A percentile compares a stretch with the other conserved stretches of the same genome.
These are phyloP conservation scores for Peromyscus californicus DNA, from an alignment of 2,113 vertebrate genomes.

Conservation along the genomic window DNA sequence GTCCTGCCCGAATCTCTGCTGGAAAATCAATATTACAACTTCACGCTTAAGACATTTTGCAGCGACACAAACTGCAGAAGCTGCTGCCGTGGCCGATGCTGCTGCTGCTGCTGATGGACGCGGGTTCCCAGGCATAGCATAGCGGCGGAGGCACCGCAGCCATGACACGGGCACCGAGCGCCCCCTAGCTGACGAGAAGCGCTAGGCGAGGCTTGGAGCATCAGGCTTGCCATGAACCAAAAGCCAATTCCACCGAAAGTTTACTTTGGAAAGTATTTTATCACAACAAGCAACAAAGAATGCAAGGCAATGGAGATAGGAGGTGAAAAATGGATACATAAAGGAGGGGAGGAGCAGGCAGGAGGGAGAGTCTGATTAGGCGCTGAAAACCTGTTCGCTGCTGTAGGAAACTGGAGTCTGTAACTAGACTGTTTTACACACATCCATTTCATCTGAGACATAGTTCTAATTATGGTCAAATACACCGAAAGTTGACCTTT, in stretches of 20 bases:
- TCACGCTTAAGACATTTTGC: conserved; percentile 77
- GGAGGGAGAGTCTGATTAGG: conserved; percentile 52
- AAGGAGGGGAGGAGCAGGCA: background rate
- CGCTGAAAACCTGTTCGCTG: background rate
- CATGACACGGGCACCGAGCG: conserved; percentile 87
- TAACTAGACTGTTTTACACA: conserved; percentile 43
- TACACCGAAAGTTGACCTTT: conserved; percentile 42
- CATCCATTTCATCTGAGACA: conserved; percentile 63
- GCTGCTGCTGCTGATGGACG: conserved; percentile 25
- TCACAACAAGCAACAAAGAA: conserved; percentile 77
- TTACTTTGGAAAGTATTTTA: conserved; percentile 88
- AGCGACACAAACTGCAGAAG: conserved; percentile 51
- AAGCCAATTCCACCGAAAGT: conserved; percentile 85
- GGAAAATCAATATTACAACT: conserved; percentile 87
- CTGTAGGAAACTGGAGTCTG: conserved; percentile 6
- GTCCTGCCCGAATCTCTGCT: conserved; percentile 72
- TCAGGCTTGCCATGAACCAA: conserved; percentile 67
- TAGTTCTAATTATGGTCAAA: conserved; percentile 60
- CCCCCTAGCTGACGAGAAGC: conserved; percentile 88
- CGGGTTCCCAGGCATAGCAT: conserved; percentile 25
- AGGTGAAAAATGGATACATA: conserved; percentile 39
- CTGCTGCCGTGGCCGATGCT: background rate
- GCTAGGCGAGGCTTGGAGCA: conserved; percentile 67
- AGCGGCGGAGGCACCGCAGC: conserved; percentile 25
- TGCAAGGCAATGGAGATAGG: conserved; percentile 65